Evolutionary conservation across 2,888 invertebrate genomes (phyloP), one percentile per base, ranked within the genome.

Genomic region (Lymantria dispar): DNA sequence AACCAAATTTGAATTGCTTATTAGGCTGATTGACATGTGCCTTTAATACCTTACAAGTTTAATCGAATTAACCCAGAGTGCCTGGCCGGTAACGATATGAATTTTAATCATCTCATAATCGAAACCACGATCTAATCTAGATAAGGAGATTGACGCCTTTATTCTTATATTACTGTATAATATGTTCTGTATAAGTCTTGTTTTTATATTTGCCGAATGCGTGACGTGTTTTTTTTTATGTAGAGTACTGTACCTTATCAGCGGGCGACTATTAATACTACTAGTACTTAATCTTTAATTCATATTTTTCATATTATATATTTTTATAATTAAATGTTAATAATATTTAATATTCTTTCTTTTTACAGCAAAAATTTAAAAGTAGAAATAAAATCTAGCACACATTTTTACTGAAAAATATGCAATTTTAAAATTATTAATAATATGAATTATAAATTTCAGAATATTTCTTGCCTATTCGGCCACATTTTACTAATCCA

Each of bases 1-100:
- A 87, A 83, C 82, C 73, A 64, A 83, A 87, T 87, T 87, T 83
- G 84, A 85, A 87, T 86, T 85, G 83, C 82, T 87, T 85, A 86
- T 87, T 83, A 85, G 75, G 68, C 70, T 87, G 87, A 88, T 85
- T 87, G 87, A 87, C 87, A 81, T 85, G 80, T 76, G 76, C 74
- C 64, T 68, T 58, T 80, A 84, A 83, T 80, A 78, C 76, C 64
- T 64, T 64, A 72, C 70, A 77, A 78, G 64, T 74, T 74, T 80
- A 80, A 80, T 81, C 76, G 75, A 83, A 81, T 83, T 73, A 74
- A 62, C 53, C 45, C 15, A 39, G 44, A 47, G 59, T 53, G 60
- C 50, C 45, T 55, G 51, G 46, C 54, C 48, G 45, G 62, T 54
- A 52, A 52, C 64, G 62, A 67, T 70, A 70, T 70, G 71, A 72